Evolutionary conservation across 2,888 invertebrate genomes (phyloP), one percentile per base, ranked within the genome.

Genomic region (Dolomedes plantarius): DNA sequence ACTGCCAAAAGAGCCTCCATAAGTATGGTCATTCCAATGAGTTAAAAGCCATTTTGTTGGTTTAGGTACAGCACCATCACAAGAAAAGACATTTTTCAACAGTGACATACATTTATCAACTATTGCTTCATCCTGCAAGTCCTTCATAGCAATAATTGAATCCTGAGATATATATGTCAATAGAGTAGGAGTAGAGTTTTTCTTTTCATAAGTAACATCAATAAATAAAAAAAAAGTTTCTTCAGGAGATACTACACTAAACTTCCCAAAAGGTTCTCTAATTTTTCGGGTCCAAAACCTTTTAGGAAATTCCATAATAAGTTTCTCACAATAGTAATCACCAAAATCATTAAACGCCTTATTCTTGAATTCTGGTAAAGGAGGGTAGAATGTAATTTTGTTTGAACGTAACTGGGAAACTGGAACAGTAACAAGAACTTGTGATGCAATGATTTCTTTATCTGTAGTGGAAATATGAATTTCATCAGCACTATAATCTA

Each of bases 301-400:
- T 13, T 89, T 89, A 1, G 90, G 89, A 88, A 92, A 92, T 86
- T 91, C 89, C 67, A 92, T 89, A 0, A 91, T 90, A 77, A 92
- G 92, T 90, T 93, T 93, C 88, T 93, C 93, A 46, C 92, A 91
- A 28, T 90, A 87, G 2, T 92, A 93, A 69, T 91, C 90, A 0
- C 92, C 92, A 5, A 93, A 89, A 13, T 89, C 86, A 0, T 89
- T 75, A 6, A 93, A 90, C 0, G 92, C 92, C 16, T 90, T 88
- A 1, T 81, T 75, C 87, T 93, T 93, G 11, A 88, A 72, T 0
- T 90, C 89, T 0, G 92, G 92, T 11, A 93, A 89, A 0, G 89
- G 86, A 1, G 93, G 93, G 0, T 79, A 88, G 89, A 93, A 93
- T 28, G 89, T 77, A 3, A 92, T 89, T 9, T 71, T 69, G 2